These are phyloP conservation scores for Trimorus sp. DNA, from an alignment of 2,888 invertebrate species.

Conservation along the genomic window DNA sequence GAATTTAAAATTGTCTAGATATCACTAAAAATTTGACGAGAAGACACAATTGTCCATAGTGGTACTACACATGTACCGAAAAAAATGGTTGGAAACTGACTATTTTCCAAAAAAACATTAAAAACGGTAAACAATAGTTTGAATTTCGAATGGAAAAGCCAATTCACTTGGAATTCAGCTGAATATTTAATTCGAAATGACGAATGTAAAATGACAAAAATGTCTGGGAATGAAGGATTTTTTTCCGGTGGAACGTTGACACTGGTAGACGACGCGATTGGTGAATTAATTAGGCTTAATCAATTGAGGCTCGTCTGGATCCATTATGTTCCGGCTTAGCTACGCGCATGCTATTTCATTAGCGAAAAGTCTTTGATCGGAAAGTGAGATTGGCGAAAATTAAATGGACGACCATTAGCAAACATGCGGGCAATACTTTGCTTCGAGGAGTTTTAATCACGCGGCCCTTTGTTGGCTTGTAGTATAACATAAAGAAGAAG, in stretches of 20 bases:
- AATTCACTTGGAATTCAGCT: no score
- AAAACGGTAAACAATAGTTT: no score
- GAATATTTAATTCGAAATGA: no score
- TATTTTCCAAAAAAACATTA: no score
- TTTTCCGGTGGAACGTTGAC: neutral
- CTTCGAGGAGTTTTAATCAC: neutral
- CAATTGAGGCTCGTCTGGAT: constrained; percentile 52
- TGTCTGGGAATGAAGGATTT: no score
- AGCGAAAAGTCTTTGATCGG: constrained; percentile 64
- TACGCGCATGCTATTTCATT: constrained; percentile 57
- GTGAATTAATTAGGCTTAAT: constrained; percentile 58
- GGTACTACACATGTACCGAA: no score
- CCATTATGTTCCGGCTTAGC: constrained; percentile 61
- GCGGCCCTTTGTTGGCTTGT: constrained; percentile 78
- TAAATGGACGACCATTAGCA: constrained; percentile 62
- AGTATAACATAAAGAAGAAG: constrained; percentile 99
- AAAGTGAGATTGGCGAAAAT: constrained; percentile 67
- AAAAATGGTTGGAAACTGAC: no score
- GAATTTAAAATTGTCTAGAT: no score
- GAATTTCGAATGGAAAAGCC: no score
- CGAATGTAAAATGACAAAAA: no score
- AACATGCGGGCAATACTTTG: constrained; percentile 20
- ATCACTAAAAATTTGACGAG: no score
- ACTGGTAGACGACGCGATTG: constrained; percentile 14
- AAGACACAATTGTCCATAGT: no score